Evolutionary conservation across 2,888 invertebrate species (phyloP).

Genomic region (Glyphotaelius pellucidus): DNA sequence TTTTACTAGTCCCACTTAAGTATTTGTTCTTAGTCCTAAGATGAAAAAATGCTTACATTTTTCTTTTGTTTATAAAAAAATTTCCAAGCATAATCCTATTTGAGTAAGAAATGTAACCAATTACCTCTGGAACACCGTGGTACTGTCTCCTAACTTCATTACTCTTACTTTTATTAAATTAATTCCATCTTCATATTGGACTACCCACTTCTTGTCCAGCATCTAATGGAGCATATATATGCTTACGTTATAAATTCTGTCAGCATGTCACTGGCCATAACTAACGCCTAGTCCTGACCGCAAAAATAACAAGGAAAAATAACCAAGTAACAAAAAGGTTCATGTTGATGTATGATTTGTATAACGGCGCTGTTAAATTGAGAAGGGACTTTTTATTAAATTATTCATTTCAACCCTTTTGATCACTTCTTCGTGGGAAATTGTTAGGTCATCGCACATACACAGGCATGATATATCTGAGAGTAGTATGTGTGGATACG

Average conservation of each 20-base stretch:
- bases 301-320: conserved; percentile 2
- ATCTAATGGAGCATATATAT: not conserved
- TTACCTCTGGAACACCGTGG: not conserved
- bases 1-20: too few species aligned
- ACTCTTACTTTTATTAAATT: not conserved
- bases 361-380: not conserved
- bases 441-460: not conserved
- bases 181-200: not conserved
- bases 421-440: not conserved
- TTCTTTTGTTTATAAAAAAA: not conserved
- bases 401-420: conserved; percentile 9
- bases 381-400: not conserved
- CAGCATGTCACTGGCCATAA: conserved; percentile 23
- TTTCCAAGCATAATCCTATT: not conserved
- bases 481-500: not conserved
- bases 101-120: not conserved
- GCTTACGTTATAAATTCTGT: conserved; percentile 21
- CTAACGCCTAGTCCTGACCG: conserved; percentile 5
- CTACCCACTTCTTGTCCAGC: not conserved
- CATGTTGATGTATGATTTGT: not conserved
- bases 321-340: conserved; percentile 10
- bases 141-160: not conserved
- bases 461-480: not conserved
- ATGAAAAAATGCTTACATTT: too few species aligned
- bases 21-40: too few species aligned